These are phyloP conservation scores for Oncorhynchus tshawytscha DNA, from an alignment of 2,113 vertebrate species.

Conservation along the genomic window DNA sequence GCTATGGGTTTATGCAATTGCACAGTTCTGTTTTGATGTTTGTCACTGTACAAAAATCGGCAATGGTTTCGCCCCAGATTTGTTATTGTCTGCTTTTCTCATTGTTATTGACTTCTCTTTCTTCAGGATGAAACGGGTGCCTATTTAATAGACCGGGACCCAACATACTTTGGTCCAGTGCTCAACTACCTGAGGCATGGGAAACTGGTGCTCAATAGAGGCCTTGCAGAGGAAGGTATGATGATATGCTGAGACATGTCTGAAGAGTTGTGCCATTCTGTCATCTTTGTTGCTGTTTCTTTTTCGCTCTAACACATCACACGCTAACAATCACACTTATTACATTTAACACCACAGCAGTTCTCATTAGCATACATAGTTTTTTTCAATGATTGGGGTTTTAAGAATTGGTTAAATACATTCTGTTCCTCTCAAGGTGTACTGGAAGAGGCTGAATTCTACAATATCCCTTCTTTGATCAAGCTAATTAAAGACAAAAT, in stretches of 20 bases:
- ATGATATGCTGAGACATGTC: not conserved
- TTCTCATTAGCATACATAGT: too few relatives aligned
- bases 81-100: not conserved
- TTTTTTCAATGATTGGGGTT: too few relatives aligned
- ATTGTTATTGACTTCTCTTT: conserved; percentile 3
- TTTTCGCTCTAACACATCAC: not conserved
- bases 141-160: conserved; percentile 89
- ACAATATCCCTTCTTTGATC: conserved; percentile 90
- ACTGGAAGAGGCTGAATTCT: conserved; percentile 89
- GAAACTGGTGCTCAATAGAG: conserved; percentile 87
- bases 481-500: conserved; percentile 89
- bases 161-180: conserved; percentile 87
- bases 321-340: not conserved
- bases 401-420: not conserved
- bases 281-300: not conserved
- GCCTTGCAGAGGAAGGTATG: conserved; percentile 86
- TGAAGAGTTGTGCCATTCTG: too few relatives aligned
- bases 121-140: conserved; percentile 84
- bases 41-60: not conserved
- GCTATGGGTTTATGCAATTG: not conserved
- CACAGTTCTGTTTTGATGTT: not conserved
- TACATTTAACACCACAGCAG: conserved; percentile 59
- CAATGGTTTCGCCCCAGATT: not conserved
- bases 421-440: conserved; percentile 69
- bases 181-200: conserved; percentile 88